phyloP scores from a whole-genome alignment of 2,113 vertebrate genomes.

The Sula dactylatra region DNA sequence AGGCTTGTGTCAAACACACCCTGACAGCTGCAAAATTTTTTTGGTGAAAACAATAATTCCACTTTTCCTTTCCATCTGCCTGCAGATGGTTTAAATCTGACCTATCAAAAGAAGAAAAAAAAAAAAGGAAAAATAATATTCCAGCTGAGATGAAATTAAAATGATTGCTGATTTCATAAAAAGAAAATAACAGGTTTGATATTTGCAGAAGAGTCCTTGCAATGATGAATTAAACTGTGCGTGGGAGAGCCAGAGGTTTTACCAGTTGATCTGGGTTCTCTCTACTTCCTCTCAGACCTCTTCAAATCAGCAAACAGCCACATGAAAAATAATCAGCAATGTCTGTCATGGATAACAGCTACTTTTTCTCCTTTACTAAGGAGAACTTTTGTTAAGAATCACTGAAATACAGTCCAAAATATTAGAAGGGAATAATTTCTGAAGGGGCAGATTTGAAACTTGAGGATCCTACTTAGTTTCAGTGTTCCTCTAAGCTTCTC shows the following conservation, averaged over 20 bases:
- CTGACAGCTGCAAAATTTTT: constrained; percentile 80
- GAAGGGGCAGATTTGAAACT: not conserved
- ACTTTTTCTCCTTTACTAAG: not conserved
- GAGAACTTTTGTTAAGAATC: not conserved
- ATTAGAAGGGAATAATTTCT: not conserved
- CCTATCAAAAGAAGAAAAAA: constrained; percentile 32
- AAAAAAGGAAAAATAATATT: not conserved
- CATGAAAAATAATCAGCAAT: constrained; percentile 16
- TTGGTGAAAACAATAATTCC: constrained; percentile 73
- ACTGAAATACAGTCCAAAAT: not conserved
- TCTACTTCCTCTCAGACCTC: constrained; percentile 7
- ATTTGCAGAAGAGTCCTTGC: not conserved
- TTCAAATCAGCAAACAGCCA: constrained; percentile 24
- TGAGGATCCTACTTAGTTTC: not conserved
- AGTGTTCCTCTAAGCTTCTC: not conserved
- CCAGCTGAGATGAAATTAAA: constrained; percentile 54
- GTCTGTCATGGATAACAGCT: not conserved
- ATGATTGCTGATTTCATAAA: constrained; percentile 28
- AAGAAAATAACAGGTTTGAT: constrained; percentile 36
- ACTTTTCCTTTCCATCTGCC: constrained; percentile 75
- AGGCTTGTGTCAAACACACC: constrained; percentile 71
- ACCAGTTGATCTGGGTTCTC: not conserved
- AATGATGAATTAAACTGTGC: constrained; percentile 4
- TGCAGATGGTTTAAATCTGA: constrained; percentile 82
- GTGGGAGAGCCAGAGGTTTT: not conserved